These are phyloP conservation scores for Petrolisthes cinctipes DNA, from an alignment of 2,888 invertebrate genomes.

Conservation along the genomic window DNA sequence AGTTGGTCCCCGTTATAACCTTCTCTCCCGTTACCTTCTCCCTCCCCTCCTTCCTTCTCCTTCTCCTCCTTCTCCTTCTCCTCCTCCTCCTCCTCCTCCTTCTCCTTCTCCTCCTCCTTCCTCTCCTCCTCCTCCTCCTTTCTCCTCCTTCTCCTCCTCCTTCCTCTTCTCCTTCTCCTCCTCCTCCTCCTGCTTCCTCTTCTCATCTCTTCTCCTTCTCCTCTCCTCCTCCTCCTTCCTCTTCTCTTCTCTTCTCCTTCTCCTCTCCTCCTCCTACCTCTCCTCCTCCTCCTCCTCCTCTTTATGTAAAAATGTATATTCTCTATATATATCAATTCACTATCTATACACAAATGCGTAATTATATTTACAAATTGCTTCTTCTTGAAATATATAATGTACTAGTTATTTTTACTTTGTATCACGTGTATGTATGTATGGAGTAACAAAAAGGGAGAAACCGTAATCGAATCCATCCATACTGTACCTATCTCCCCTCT, in stretches of 20 bases:
- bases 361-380: no score
- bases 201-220: background rate
- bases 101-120: background rate
- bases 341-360: no score
- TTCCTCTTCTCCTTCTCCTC: background rate
- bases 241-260: background rate
- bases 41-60: background rate
- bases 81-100: background rate
- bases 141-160: background rate
- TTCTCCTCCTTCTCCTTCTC: background rate
- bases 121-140: background rate
- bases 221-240: background rate
- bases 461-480: no score
- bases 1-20: background rate
- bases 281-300: no score
- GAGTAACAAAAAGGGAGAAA: no score
- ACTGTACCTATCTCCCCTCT: no score
- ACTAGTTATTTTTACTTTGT: no score
- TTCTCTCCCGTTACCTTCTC: background rate
- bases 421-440: no score
- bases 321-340: no score
- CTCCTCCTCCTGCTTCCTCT: background rate
- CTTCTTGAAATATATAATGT: no score
- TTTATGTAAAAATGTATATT: no score
- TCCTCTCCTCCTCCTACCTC: background rate